Evolutionary conservation across 2,797 vertebrate species (phyloP).

Genomic region (Xyrichtys novacula): DNA sequence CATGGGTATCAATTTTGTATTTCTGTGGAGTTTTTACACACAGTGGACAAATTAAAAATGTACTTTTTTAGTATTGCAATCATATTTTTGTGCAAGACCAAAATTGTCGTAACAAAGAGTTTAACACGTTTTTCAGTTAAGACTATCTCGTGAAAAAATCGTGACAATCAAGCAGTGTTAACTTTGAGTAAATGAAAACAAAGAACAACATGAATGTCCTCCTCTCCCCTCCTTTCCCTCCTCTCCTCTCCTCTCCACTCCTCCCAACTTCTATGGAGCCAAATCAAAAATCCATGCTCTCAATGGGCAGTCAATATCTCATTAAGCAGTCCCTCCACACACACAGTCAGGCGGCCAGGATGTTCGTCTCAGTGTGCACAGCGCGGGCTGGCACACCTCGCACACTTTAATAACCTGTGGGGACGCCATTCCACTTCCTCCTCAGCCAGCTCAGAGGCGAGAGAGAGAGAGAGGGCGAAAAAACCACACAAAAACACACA

Average conservation of each 20-base stretch:
- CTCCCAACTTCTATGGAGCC: constrained; percentile 72
- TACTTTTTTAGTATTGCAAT: background rate
- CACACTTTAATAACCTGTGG: constrained; percentile 81
- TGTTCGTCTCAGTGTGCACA: constrained; percentile 75
- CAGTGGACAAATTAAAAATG: background rate
- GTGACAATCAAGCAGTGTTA: background rate
- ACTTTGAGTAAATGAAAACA: background rate
- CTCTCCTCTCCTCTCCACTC: constrained; percentile 36
- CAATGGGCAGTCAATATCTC: constrained; percentile 89
- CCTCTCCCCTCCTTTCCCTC: constrained; percentile 11
- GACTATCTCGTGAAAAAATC: constrained; percentile 15
- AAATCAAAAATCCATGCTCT: constrained; percentile 88
- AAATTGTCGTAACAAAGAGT: too few relatives aligned
- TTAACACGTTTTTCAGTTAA: too few relatives aligned
- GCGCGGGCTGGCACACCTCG: constrained; percentile 73
- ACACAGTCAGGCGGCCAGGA: constrained; percentile 75
- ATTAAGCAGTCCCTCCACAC: constrained; percentile 84
- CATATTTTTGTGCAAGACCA: too few relatives aligned
- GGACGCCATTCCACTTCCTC: constrained; percentile 77
- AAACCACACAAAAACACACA: constrained; percentile 33
- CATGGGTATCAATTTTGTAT: background rate
- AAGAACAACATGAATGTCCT: background rate
- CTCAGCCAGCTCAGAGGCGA: constrained; percentile 59
- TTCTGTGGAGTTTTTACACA: background rate
- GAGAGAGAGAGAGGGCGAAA: constrained; percentile 36